Evolutionary conservation across 2,797 vertebrate genomes (phyloP).

Genomic region (Lagodon rhomboides): DNA sequence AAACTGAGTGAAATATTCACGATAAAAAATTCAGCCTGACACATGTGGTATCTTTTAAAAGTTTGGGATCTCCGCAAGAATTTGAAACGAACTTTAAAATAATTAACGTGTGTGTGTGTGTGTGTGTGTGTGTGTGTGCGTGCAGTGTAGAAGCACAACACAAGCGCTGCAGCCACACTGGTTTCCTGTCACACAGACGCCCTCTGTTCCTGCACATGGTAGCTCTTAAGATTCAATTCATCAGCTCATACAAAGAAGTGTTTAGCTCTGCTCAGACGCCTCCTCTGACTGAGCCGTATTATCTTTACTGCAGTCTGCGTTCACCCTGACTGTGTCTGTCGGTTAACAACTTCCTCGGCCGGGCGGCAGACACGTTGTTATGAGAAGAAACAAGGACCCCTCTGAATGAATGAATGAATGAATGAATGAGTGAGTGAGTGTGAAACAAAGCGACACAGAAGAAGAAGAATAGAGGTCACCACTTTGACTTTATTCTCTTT

Average conservation of each 20-base stretch:
- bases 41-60: background rate
- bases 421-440: conserved; percentile 28
- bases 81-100: background rate
- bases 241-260: conserved; percentile 68
- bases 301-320: conserved; percentile 49
- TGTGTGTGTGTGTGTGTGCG: conserved; percentile 15
- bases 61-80: background rate
- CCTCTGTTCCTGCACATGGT: conserved; percentile 64
- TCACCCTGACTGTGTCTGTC: conserved; percentile 47
- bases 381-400: conserved; percentile 58
- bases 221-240: conserved; percentile 62
- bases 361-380: conserved; percentile 59
- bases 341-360: conserved; percentile 56
- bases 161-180: background rate
- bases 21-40: background rate
- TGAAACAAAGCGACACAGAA: conserved; percentile 43
- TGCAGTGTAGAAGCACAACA: background rate
- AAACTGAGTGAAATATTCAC: background rate
- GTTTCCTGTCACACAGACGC: conserved; percentile 55
- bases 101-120: background rate
- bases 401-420: conserved; percentile 48
- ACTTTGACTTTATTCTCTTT: conserved; percentile 75
- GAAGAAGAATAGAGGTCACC: conserved; percentile 40
- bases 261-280: conserved; percentile 56
- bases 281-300: conserved; percentile 51